Conservation (phyloP, 2,797 vertebrate genomes). For the Crenuchus spilurus region DNA sequence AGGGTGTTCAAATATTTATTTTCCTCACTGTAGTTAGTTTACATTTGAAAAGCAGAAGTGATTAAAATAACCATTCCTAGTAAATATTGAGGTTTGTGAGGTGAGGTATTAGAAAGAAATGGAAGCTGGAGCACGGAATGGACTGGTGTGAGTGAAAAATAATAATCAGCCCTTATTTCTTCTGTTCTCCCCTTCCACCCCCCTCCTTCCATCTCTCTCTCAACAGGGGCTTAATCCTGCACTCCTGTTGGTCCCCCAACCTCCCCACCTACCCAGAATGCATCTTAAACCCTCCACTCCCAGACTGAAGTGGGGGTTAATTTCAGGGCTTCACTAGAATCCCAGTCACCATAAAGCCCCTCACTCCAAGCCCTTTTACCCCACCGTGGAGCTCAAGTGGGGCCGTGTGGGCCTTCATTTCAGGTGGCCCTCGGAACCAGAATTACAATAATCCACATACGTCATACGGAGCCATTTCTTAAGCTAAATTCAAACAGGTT, state of each 20-base stretch:
- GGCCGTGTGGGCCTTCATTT: not conserved
- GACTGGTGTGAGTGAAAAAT: conserved; percentile 14
- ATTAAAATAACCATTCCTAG: no score
- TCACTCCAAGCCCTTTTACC: conserved; percentile 17
- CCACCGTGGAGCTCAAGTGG: not conserved
- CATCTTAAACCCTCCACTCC: conserved; percentile 21
- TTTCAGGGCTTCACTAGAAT: conserved; percentile 14
- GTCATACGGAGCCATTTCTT: conserved; percentile 2
- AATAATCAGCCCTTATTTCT: conserved; percentile 18
- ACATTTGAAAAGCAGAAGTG: no score
- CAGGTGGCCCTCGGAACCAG: not conserved
- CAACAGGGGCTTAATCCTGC: conserved; percentile 37
- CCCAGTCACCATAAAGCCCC: conserved; percentile 34
- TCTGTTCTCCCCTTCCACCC: not conserved
- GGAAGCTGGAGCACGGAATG: not conserved
- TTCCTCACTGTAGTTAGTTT: no score
- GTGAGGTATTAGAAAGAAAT: not conserved
- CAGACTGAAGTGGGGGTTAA: conserved; percentile 50
- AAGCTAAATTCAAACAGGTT: conserved; percentile 11
- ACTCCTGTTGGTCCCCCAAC: conserved; percentile 29
- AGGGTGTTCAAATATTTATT: no score
- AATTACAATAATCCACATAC: conserved; percentile 39
- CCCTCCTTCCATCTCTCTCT: not conserved
- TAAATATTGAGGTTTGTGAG: not conserved
- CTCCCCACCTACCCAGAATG: conserved; percentile 31